Conservation (phyloP, 2,113 vertebrate genomes). For the Ibidorhyncha struthersii region DNA sequence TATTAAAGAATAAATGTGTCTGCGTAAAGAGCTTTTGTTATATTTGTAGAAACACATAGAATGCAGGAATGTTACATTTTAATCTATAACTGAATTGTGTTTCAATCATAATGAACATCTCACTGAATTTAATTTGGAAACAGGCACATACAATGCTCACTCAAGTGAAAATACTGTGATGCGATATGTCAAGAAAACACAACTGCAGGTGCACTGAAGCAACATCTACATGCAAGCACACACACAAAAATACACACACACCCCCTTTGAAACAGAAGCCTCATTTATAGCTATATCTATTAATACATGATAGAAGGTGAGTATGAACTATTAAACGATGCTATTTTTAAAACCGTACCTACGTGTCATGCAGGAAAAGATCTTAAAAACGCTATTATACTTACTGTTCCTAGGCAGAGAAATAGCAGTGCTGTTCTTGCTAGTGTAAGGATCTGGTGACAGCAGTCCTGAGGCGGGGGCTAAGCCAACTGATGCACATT, state of each 20-base stretch:
- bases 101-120: not conserved
- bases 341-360: not conserved
- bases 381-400: slow-evolving; percentile 25
- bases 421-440: slow-evolving; percentile 17
- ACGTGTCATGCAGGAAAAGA: not conserved
- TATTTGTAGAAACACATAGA: not conserved
- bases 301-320: not conserved
- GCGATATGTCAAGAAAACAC: slow-evolving; percentile 4
- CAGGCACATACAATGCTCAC: not conserved
- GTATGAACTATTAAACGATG: not conserved
- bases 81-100: not conserved
- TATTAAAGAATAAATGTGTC: not conserved
- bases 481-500: not conserved
- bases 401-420: slow-evolving; percentile 66
- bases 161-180: not conserved
- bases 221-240: slow-evolving; percentile 40
- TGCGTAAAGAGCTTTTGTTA: not conserved
- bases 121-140: not conserved
- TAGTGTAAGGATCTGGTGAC: slow-evolving; percentile 32
- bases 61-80: not conserved
- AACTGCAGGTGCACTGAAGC: slow-evolving; percentile 40
- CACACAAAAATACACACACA: not conserved
- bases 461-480: not conserved
- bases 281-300: not conserved
- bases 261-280: not conserved